These are phyloP conservation scores for Tetanocera ferruginea DNA, from an alignment of 2,888 invertebrate genomes.

Conservation along the genomic window DNA sequence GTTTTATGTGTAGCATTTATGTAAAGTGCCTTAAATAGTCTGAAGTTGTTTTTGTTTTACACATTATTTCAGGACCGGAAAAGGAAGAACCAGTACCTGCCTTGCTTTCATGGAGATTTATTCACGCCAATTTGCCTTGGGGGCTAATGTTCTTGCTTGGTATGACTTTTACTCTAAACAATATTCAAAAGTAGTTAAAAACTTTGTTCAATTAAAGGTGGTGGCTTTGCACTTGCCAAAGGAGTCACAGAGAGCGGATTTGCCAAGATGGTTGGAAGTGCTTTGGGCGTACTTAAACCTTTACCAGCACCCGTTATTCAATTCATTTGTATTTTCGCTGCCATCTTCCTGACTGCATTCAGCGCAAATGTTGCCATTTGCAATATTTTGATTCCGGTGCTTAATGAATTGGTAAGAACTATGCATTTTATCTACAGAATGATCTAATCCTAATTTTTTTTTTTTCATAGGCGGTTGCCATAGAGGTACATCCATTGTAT, in stretches of 20 bases:
- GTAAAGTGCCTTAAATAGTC: not conserved
- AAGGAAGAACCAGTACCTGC: slow-evolving; percentile 72
- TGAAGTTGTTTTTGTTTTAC: slow-evolving; percentile 60
- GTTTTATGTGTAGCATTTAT: slow-evolving; percentile 16
- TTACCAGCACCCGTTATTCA: slow-evolving; percentile 75
- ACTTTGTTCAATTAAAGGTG: slow-evolving; percentile 71
- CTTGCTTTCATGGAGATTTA: slow-evolving; percentile 82
- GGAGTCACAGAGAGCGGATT: slow-evolving; percentile 84
- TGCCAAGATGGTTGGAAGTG: slow-evolving; percentile 78
- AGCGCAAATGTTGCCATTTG: slow-evolving; percentile 91
- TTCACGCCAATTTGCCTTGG: slow-evolving; percentile 88
- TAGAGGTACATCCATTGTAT: slow-evolving; percentile 84
- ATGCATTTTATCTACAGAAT: not conserved
- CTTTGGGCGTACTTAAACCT: slow-evolving; percentile 77
- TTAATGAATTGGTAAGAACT: slow-evolving; percentile 76
- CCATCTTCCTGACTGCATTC: slow-evolving; percentile 68
- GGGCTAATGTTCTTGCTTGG: slow-evolving; percentile 84
- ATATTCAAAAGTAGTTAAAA: not conserved
- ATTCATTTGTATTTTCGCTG: slow-evolving; percentile 75
- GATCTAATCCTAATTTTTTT: not conserved
- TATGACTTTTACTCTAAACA: slow-evolving; percentile 53
- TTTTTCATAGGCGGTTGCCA: slow-evolving; percentile 74
- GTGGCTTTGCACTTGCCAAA: slow-evolving; percentile 88
- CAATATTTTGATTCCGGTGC: slow-evolving; percentile 85
- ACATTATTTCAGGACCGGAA: slow-evolving; percentile 15